A percentile compares a stretch with the other conserved stretches of the same genome.
phyloP scores from a whole-genome alignment of 2,888 invertebrate species.

The Timema cristinae region DNA sequence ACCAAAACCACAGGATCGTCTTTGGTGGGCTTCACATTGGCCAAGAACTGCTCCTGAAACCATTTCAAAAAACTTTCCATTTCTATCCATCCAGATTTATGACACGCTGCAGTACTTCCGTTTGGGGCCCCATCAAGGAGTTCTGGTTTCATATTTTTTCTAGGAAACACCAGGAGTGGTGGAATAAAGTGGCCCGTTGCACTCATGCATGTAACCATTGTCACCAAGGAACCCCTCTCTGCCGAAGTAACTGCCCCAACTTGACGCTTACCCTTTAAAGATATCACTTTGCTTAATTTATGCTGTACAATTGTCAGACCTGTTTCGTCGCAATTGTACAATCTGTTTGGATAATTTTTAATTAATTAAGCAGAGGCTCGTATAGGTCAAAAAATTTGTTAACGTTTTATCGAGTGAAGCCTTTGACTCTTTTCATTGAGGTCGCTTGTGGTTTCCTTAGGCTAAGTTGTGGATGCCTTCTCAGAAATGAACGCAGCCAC shows the following conservation, averaged over 20 bases:
- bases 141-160: not conserved
- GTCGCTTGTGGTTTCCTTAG: slow-evolving; percentile 1
- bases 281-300: not conserved
- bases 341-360: slow-evolving; percentile 4
- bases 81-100: too few relatives aligned
- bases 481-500: slow-evolving; percentile 5
- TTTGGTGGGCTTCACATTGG: too few relatives aligned
- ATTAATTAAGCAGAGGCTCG: slow-evolving; percentile 13
- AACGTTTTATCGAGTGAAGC: too few relatives aligned
- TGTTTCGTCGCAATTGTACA: slow-evolving; percentile 11
- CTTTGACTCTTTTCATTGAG: too few relatives aligned
- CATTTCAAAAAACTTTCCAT: too few relatives aligned
- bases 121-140: slow-evolving; percentile 34
- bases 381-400: too few relatives aligned
- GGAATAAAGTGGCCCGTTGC: not conserved
- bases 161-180: slow-evolving; percentile 4
- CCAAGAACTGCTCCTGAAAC: too few relatives aligned
- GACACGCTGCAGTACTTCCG: too few relatives aligned
- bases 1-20: too few relatives aligned
- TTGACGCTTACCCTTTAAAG: not conserved
- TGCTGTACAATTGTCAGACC: not conserved
- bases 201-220: slow-evolving; percentile 36
- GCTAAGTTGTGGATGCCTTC: slow-evolving; percentile 15
- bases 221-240: slow-evolving; percentile 36
- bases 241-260: not conserved